Evolutionary conservation across 2,797 vertebrate species (phyloP).

Genomic region (Eulemur coronatus): DNA sequence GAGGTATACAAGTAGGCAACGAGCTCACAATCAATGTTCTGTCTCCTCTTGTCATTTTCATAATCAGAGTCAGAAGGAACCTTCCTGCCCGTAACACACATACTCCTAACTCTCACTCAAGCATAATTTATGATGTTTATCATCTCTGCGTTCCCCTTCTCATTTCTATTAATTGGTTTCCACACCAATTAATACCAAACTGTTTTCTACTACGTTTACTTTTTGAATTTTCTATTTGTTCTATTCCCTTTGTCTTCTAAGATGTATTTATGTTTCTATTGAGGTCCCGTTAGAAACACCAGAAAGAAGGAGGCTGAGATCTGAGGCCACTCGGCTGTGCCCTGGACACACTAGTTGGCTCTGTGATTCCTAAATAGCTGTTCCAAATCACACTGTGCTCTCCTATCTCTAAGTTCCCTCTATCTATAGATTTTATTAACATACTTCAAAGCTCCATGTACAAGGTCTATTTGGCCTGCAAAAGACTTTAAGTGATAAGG

Average conservation of each 20-base stretch:
- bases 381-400: not conserved
- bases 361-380: not conserved
- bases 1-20: not conserved
- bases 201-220: conserved; percentile 56
- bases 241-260: conserved; percentile 65
- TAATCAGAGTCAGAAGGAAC: conserved; percentile 47
- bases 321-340: not conserved
- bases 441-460: not conserved
- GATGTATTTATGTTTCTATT: not conserved
- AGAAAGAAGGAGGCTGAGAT: not conserved
- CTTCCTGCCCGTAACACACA: conserved; percentile 23
- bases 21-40: conserved; percentile 17
- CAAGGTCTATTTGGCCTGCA: not conserved
- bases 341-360: not conserved
- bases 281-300: not conserved
- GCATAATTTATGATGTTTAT: conserved; percentile 62
- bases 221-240: conserved; percentile 64
- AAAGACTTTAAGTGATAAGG: not conserved
- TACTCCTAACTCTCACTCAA: conserved; percentile 52
- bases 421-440: not conserved
- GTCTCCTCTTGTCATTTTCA: not conserved
- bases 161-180: not conserved
- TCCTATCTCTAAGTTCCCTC: not conserved
- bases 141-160: conserved; percentile 57
- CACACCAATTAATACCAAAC: not conserved